Conservation (phyloP, 1,140 invertebrate genomes). For the Paraescarpia echinospica region DNA sequence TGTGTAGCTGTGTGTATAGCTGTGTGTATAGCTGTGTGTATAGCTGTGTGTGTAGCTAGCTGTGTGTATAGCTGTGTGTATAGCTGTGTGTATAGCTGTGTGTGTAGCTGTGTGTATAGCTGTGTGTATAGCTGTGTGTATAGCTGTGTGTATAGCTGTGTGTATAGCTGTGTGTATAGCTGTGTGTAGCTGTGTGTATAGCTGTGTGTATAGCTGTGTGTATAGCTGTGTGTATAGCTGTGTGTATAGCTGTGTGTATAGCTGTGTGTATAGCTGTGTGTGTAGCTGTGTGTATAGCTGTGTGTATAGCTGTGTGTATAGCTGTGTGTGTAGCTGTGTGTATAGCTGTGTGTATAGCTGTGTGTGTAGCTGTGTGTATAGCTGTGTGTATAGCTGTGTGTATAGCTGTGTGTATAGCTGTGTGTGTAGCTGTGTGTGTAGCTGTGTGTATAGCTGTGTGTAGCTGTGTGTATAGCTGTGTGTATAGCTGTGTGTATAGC, state of each 20-base stretch:
- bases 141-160: too few relatives aligned
- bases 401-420: too few relatives aligned
- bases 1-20: neutral
- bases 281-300: neutral
- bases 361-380: neutral
- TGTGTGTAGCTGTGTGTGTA: neutral
- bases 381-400: neutral
- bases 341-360: neutral
- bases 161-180: neutral
- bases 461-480: neutral
- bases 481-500: too few relatives aligned
- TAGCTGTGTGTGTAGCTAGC: neutral
- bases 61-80: too few relatives aligned
- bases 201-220: neutral
- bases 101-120: neutral
- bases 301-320: too few relatives aligned
- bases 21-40: neutral
- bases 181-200: neutral
- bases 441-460: neutral
- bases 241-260: neutral
- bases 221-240: too few relatives aligned
- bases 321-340: neutral
- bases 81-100: neutral
- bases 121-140: neutral
- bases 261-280: neutral